Evolutionary conservation across 2,113 vertebrate species (phyloP).

Genomic region (Urocynchramus pylzowi): DNA sequence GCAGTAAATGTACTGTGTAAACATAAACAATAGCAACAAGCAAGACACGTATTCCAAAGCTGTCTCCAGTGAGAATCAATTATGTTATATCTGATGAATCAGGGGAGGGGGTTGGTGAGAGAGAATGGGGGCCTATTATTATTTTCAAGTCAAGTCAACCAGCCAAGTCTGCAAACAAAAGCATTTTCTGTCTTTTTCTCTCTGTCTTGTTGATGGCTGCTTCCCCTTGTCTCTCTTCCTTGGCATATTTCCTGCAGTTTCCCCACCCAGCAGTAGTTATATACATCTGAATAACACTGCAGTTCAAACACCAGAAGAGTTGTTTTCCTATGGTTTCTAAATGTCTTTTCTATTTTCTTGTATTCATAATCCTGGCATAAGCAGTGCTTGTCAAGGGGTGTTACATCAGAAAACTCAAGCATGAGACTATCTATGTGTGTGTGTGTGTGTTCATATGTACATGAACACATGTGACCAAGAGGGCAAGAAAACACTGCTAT

Average conservation of each 20-base stretch:
- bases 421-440: accelerated
- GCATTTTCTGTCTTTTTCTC: conserved; percentile 39
- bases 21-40: conserved; percentile 49
- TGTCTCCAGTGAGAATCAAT: conserved; percentile 21
- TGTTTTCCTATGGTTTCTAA: conserved; percentile 37
- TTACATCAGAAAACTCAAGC: not conserved
- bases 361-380: conserved; percentile 7
- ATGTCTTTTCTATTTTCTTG: not conserved
- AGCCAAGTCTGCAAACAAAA: conserved; percentile 53
- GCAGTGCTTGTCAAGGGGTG: not conserved
- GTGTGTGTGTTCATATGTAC: not conserved
- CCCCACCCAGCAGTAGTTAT: not conserved
- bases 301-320: conserved; percentile 31
- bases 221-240: conserved; percentile 20
- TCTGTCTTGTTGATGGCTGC: not conserved
- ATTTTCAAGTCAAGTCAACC: conserved; percentile 54
- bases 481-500: not conserved
- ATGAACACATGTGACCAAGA: not conserved
- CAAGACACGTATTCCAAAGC: conserved; percentile 21
- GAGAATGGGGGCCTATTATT: conserved; percentile 9
- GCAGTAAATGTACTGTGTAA: conserved; percentile 41
- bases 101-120: not conserved
- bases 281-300: conserved; percentile 24
- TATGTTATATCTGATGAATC: conserved; percentile 17
- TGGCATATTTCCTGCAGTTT: conserved; percentile 28